Evolutionary conservation across 2,797 vertebrate genomes (phyloP), one percentile per base, ranked within the genome.

Genomic region (Diplodus puntazzo): DNA sequence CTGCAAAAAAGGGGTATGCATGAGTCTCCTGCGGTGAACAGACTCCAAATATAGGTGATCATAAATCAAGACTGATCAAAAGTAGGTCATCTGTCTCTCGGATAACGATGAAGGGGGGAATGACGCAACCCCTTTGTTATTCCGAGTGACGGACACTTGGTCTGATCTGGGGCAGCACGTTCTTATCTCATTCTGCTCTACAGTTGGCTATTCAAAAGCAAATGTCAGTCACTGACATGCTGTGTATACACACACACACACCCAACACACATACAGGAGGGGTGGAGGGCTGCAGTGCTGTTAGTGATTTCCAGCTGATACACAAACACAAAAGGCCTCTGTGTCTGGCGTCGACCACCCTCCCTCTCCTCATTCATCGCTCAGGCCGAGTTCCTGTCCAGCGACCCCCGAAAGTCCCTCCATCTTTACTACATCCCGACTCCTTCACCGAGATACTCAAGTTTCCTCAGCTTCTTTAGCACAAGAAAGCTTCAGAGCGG

Each of bases 301-400:
- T 88, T 91, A 85, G 87, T 79, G 92, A 93, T 92, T 93, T 92
- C 85, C 87, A 92, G 88, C 89, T 83, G 91, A 92, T 93, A 92
- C 77, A 87, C 87, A 89, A 92, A 90, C 90, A 93, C 89, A 93
- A 93, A 91, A 88, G 90, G 43, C 65, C 65, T 79, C 80, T 88
- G 84, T 90, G 86, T 88, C 81, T 77, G 88, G 80, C 76, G 50
- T 82, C 77, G 67, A 73, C 80, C 86, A 69, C 87, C 81, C 83
- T 76, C 75, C 73, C 68, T 69, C 52, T 12, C 46, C 39, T 74
- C 73, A 70, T 87, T 82, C 81, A 65, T 42, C 62, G 75, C 66
- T 62, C 52, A 3, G 58, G 69, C 77, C 12, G 8, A 73, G 80
- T 76, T 87, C 81, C 84, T 77, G 78, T 85, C 80, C 66, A 23